Base-by-base conservation (phyloP, 92 coral and sea anemone genomes). In the Zoanthus sociatus region DNA sequence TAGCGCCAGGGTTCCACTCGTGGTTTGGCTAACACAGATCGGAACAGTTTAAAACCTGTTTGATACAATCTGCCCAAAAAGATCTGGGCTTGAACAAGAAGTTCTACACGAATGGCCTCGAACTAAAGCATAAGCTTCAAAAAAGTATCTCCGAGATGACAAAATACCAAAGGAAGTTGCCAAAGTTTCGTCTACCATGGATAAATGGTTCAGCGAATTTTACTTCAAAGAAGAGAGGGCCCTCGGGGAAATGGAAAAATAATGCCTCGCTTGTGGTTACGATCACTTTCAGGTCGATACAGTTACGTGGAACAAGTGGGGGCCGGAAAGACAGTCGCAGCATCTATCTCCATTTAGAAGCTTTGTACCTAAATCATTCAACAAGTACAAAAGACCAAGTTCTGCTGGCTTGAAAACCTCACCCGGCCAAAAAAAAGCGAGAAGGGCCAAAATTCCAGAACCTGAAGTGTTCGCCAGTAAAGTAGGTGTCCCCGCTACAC, bases 261-360 rank as follows among this genome's bases (percentile, higher is more conserved):
- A 48, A 48, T 9, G 53, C 53, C 53, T 48, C 0, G 53, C 6
- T 48, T 48, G 6, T 48, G 53, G 53, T 48, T 48, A 48, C 53
- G 53, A 48, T 48, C 53, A 48, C 53, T 48, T 48, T 48, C 5
- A 75, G 1, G 72, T 90, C 54, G 89, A 89, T 54, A 84, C 85
- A 21, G 83, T 76, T 1, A 89, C 31, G 9, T 84, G 92, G 92
- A 92, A 92, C 82, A 78, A 87, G 46, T 86, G 90, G 88, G 94
- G 94, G 71, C 92, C 94, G 11, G 90, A 75, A 3, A 46, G 89
- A 50, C 96, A 93, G 82, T 16, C 87, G 11, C 95, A 93, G 78
- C 93, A 93, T 56, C 6, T 81, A 53, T 3, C 21, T 17, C 5
- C 48, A 9, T 93, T 82, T 76, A 48, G 90, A 13, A 42, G 68